Conservation (phyloP, 2,888 invertebrate genomes). For the Drosophila emarginata region DNA sequence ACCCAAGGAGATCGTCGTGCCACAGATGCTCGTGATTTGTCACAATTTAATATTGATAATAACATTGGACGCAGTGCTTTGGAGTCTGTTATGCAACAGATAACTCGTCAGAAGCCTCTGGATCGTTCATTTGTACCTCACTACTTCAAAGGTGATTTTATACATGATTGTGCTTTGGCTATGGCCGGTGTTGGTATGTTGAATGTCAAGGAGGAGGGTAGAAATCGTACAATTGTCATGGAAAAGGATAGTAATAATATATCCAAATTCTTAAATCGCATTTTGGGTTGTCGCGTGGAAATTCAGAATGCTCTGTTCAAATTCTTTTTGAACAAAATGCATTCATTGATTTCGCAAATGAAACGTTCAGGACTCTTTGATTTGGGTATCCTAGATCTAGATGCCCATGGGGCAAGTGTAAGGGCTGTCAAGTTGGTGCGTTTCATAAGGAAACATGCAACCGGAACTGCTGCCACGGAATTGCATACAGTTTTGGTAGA, state of each 20-base stretch:
- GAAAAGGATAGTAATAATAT: slow-evolving; percentile 98
- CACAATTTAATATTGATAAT: slow-evolving; percentile 99
- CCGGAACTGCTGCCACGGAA: slow-evolving; percentile 95
- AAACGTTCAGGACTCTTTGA: slow-evolving; percentile 97
- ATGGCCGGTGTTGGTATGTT: slow-evolving; percentile 95
- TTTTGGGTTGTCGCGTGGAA: slow-evolving; percentile 98
- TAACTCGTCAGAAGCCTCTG: slow-evolving; percentile 92
- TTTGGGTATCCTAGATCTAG: slow-evolving; percentile 94
- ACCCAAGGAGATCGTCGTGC: slow-evolving; percentile 99
- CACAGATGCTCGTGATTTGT: slow-evolving; percentile 97
- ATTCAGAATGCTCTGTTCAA: slow-evolving; percentile 98
- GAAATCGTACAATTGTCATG: slow-evolving; percentile 85
- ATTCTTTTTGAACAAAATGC: slow-evolving; percentile 97
- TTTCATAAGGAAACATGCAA: slow-evolving; percentile 93
- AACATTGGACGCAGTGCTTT: slow-evolving; percentile 96
- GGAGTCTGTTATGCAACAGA: slow-evolving; percentile 96
- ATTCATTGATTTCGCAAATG: slow-evolving; percentile 95
- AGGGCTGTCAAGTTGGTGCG: slow-evolving; percentile 90
- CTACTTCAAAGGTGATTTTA: slow-evolving; percentile 96
- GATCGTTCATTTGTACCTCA: slow-evolving; percentile 91
- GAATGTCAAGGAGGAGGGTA: slow-evolving; percentile 88
- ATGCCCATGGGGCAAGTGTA: slow-evolving; percentile 95
- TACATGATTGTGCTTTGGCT: slow-evolving; percentile 95
- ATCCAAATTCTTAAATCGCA: slow-evolving; percentile 98
- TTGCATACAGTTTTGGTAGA: slow-evolving; percentile 96